Base-by-base conservation (phyloP, 2,888 invertebrate species). In the Litoditis marina region DNA sequence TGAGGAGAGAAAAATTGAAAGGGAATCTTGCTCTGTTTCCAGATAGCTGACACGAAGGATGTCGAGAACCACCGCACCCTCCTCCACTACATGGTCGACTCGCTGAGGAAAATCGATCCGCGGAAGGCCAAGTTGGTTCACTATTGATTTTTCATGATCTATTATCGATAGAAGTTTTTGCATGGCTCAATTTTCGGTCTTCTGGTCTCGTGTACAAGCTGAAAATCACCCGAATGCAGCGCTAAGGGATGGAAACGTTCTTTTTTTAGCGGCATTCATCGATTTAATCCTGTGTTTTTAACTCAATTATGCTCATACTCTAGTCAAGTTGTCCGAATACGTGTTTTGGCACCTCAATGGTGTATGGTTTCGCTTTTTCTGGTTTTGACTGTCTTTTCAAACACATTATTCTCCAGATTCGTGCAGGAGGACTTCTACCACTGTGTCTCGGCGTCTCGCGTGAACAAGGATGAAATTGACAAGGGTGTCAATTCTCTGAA, bases 51-150 rank as follows among this genome's bases (percentile, higher is more conserved):
- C 68, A 87, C 87, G 2, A 96, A 96, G 85, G 92, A 94, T 82
- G 86, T 90, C 46, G 92, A 95, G 78, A 94, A 94, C 83, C 91
- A 92, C 79, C 90, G 90, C 69, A 96, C 94, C 0, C 85, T 98
- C 27, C 86, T 96, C 51, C 95, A 96, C 84, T 69, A 66, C 49
- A 58, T 76, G 54, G 65, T 74, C 16, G 63, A 70, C 32, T 62
- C 69, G 11, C 66, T 71, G 84, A 91, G 56, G 88, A 90, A 28
- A 30, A 28, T 64, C 2, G 68, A 67, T 30, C 50, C 50, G 19
- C 56, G 52, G 7, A 27, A 51, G 47, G 63, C 71, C 16, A 56
- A 61, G 63, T 69, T n/a, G 28, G 47, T 30, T n/a, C n/a, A n/a
- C n/a, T n/a, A n/a, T n/a, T n/a, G n/a, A 31, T 28, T 7, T 19